Percentiles rank a stretch among this genome's conserved stretches.
Conservation (phyloP, 2,113 vertebrate species). For the Gasterosteus aculeatus region DNA sequence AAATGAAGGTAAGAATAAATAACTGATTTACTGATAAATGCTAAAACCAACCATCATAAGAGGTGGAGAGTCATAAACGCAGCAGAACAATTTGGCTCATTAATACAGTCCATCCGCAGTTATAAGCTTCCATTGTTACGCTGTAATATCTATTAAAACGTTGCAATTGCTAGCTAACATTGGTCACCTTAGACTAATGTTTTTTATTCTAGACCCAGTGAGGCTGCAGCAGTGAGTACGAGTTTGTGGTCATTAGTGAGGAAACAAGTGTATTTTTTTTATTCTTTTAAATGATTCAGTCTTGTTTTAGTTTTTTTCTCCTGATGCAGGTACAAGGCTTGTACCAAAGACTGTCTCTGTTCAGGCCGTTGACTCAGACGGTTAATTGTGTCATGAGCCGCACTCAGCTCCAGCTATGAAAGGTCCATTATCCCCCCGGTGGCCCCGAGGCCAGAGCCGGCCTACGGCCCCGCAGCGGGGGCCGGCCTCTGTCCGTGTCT, state of each 20-base stretch:
- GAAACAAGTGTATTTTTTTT: neutral
- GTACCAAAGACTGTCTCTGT: constrained; percentile 8
- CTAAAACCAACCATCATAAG: neutral
- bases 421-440: constrained; percentile 21
- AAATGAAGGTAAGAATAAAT: neutral
- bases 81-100: neutral
- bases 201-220: neutral
- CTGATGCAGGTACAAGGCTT: constrained; percentile 50
- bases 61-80: neutral
- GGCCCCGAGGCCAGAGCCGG: constrained; percentile 8
- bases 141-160: neutral
- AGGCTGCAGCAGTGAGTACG: neutral
- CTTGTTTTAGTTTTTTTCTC: neutral
- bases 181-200: neutral
- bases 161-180: neutral
- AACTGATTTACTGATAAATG: neutral
- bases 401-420: constrained; percentile 25
- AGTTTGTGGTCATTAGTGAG: neutral
- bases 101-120: neutral
- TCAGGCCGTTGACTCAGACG: constrained; percentile 22
- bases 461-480: constrained; percentile 29
- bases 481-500: constrained; percentile 35
- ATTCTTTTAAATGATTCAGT: neutral
- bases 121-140: neutral
- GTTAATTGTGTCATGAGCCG: constrained; percentile 25